These are phyloP conservation scores for Aphidoletes aphidimyza DNA, from an alignment of 2,888 invertebrate genomes.

Conservation along the genomic window DNA sequence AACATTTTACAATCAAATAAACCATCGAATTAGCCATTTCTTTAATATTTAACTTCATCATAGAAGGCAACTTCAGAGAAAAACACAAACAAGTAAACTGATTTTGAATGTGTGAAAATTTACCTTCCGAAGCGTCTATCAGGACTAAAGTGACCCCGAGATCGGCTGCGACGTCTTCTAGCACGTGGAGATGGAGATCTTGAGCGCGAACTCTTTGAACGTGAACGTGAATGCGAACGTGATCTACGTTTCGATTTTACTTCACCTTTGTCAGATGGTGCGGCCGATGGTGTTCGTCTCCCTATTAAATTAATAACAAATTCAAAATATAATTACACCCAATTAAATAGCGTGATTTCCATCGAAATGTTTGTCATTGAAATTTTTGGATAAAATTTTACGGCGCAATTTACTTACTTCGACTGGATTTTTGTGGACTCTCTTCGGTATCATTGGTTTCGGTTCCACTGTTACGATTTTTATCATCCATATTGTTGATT, in stretches of 20 bases:
- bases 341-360: too few relatives aligned
- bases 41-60: too few relatives aligned
- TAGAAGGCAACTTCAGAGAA: too few relatives aligned
- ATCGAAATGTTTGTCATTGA: too few relatives aligned
- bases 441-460: neutral
- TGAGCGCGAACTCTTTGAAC: neutral
- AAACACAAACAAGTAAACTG: too few relatives aligned
- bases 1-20: too few relatives aligned
- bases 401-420: neutral
- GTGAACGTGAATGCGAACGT: neutral
- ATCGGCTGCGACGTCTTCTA: constrained; percentile 60
- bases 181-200: constrained; percentile 59
- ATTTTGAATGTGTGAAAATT: neutral
- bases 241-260: neutral
- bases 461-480: neutral
- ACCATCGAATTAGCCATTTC: too few relatives aligned
- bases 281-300: constrained; percentile 2
- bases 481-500: constrained; percentile 41
- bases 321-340: neutral
- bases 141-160: constrained; percentile 1
- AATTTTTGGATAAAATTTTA: too few relatives aligned
- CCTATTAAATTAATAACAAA: constrained; percentile 10
- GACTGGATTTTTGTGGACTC: neutral
- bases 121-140: neutral
- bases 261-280: neutral